phyloP scores from a whole-genome alignment of 2,113 vertebrate genomes.

The Taxidea taxus region DNA sequence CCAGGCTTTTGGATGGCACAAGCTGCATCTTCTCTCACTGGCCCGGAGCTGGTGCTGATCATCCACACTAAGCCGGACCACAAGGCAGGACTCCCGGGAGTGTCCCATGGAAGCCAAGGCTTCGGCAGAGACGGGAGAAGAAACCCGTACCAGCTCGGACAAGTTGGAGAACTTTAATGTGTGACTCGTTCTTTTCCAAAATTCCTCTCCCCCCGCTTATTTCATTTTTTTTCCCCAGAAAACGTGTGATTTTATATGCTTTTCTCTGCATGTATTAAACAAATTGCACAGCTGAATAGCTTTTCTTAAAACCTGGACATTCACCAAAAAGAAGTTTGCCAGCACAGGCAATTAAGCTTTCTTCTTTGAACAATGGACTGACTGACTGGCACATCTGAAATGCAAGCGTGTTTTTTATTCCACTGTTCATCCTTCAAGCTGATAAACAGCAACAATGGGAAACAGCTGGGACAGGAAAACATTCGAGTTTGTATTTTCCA shows the following conservation, averaged over 20 bases:
- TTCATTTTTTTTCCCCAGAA: constrained; percentile 57
- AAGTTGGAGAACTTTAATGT: constrained; percentile 67
- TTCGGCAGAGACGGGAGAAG: neutral
- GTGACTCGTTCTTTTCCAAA: constrained; percentile 7
- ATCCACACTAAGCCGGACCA: too few relatives aligned
- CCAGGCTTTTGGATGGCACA: accelerated
- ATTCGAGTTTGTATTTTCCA: constrained; percentile 90
- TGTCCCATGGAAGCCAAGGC: accelerated
- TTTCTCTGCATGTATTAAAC: constrained; percentile 89
- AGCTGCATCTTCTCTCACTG: neutral
- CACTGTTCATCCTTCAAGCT: constrained; percentile 89
- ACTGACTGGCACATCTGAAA: constrained; percentile 91
- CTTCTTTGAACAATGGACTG: constrained; percentile 89
- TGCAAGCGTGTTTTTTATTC: constrained; percentile 87
- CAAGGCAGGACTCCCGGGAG: neutral
- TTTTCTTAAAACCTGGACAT: constrained; percentile 92
- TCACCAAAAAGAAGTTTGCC: constrained; percentile 91
- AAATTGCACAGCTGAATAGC: constrained; percentile 92
- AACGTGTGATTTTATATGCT: constrained; percentile 86
- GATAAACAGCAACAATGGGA: constrained; percentile 91
- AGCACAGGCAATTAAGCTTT: constrained; percentile 90
- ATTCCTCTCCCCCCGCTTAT: constrained; percentile 64
- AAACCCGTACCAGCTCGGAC: neutral
- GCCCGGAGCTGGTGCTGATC: accelerated
- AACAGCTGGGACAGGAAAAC: constrained; percentile 91